Evolutionary conservation across 2,888 invertebrate genomes (phyloP), one percentile per base, ranked within the genome.

Genomic region (Drosophila crucigera): DNA sequence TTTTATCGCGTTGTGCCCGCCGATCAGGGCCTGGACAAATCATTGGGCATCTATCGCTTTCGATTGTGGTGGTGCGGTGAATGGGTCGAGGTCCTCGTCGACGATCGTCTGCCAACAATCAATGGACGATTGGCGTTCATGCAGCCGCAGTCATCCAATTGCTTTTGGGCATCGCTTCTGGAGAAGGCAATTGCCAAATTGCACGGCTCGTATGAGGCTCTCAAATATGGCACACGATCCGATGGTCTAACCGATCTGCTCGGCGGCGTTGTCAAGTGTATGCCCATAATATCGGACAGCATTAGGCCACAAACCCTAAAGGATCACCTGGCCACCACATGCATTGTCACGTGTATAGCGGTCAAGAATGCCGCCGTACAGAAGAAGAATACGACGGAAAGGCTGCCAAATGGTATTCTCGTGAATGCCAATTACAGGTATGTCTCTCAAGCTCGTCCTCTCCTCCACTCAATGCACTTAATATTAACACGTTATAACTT

Each of bases 181-280:
- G 98, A 98, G 93, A 98, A 98, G 93, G 98, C 98, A 0, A 98
- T 98, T 84, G 98, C 98, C 68, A 98, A 98, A 97, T 97, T 98
- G 64, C 98, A 98, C 91, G 98, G 98, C 6, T 98, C 98, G 0
- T 98, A 98, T 93, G 98, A 98, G 93, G 98, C 98, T 0, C 94
- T 98, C 2, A 98, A 98, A 91, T 98, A 98, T 91, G 98, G 98
- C n/a, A 97, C 97, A 53, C 94, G 97, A 16, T 94, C 97, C 72
- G 98, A 98, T 92, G 98, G 98, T 1, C 94, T 98, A 61, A 97
- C 97, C 0, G 98, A 98, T 93, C 94, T 98, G 37, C 97, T 98
- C 0, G 98, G 98, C 0, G 98, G 98, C 7, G 97, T 98, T 68
- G 97, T 97, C 0, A 97, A 98, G 92, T 96, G 96, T 73, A 95